Percentiles rank a stretch among this genome's conserved stretches.
Conservation (phyloP, 1,140 invertebrate species). For the Coptotermes formosanus region DNA sequence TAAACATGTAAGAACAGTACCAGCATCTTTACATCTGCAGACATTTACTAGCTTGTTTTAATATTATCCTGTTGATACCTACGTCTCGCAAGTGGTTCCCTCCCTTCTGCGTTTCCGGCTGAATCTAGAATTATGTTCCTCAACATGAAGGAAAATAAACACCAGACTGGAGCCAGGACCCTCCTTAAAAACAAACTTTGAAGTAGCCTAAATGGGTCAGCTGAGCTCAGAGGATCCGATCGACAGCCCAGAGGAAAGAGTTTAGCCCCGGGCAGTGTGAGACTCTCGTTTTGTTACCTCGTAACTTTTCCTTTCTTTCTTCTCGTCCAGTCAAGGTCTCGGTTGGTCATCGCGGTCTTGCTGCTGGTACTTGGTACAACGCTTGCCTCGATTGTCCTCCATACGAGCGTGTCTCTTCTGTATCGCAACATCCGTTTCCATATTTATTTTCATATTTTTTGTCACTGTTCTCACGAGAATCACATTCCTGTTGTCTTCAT, state of each 20-base stretch:
- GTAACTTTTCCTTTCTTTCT: neutral
- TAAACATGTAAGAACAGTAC: too few relatives aligned
- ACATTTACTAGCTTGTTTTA: too few relatives aligned
- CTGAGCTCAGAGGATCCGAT: neutral
- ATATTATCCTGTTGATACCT: too few relatives aligned
- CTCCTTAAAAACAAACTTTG: too few relatives aligned
- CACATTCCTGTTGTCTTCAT: neutral
- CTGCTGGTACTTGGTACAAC: too few relatives aligned
- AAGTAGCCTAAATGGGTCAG: neutral
- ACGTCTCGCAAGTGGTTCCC: too few relatives aligned
- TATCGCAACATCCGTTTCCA: conserved; percentile 11
- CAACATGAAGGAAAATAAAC: too few relatives aligned
- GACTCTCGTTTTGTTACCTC: neutral
- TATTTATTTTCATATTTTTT: neutral
- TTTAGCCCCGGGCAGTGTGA: neutral
- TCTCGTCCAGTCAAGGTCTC: neutral
- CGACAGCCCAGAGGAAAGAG: too few relatives aligned
- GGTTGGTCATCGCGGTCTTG: neutral
- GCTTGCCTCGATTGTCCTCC: neutral
- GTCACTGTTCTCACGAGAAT: neutral
- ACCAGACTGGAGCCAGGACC: too few relatives aligned
- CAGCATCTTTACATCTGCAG: too few relatives aligned
- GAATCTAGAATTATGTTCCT: too few relatives aligned
- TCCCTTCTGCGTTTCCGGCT: too few relatives aligned
- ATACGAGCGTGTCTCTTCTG: neutral